Conservation (phyloP, 2,888 invertebrate species). For the Cryptops parisi region DNA sequence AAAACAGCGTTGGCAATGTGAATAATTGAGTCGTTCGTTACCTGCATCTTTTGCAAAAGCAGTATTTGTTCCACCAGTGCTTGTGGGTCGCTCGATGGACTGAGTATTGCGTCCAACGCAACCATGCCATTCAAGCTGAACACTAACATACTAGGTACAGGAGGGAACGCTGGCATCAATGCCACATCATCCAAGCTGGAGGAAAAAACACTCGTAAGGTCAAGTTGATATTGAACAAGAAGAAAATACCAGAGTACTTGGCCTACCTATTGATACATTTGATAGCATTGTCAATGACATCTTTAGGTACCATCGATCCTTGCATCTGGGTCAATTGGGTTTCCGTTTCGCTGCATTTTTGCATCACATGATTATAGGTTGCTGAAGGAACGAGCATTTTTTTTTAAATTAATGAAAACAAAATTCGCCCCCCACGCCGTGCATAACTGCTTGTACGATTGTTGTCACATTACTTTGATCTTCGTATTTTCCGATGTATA, state of each 20-base stretch:
- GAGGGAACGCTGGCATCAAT: background rate
- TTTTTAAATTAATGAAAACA: too few species aligned
- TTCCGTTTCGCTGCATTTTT: conserved; percentile 61
- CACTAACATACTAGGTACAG: conserved; percentile 25
- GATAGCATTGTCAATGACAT: conserved; percentile 21
- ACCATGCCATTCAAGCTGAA: conserved; percentile 40
- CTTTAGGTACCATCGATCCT: conserved; percentile 20
- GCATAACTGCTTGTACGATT: background rate
- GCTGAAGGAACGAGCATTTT: conserved; percentile 37
- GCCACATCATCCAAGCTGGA: conserved; percentile 15
- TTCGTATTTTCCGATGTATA: conserved; percentile 32
- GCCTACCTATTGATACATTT: conserved; percentile 18
- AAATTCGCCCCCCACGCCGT: background rate
- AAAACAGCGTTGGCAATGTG: background rate
- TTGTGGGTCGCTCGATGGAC: conserved; percentile 69
- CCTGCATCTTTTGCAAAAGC: conserved; percentile 70
- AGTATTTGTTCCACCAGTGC: conserved; percentile 65
- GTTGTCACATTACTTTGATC: conserved; percentile 45
- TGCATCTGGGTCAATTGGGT: conserved; percentile 20
- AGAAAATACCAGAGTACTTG: background rate
- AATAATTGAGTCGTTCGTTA: conserved; percentile 21
- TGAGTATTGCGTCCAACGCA: conserved; percentile 66
- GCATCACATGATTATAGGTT: conserved; percentile 49
- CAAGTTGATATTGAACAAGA: too few species aligned
- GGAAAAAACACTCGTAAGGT: background rate